These are phyloP conservation scores for Lophius piscatorius DNA, from an alignment of 2,113 vertebrate species.

Conservation along the genomic window DNA sequence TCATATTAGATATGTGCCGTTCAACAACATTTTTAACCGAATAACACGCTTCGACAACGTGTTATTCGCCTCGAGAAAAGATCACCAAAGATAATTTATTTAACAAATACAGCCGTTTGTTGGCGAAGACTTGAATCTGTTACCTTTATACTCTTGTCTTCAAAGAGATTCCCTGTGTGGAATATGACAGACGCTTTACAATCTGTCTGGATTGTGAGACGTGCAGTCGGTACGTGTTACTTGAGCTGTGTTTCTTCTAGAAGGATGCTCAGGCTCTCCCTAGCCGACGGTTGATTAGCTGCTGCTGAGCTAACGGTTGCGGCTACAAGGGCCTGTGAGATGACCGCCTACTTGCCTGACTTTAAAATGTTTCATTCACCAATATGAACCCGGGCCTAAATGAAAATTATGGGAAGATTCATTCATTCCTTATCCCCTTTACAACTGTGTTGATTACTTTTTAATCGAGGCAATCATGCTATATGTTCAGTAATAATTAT, in stretches of 20 bases:
- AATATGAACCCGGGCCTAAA: too few relatives aligned
- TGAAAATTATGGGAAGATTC: too few relatives aligned
- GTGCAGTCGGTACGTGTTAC: conserved; percentile 41
- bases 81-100: conserved; percentile 33
- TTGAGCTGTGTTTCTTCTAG: conserved; percentile 54
- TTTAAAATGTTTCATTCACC: neutral
- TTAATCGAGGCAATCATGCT: too few relatives aligned
- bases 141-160: conserved; percentile 77
- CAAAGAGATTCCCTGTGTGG: conserved; percentile 63
- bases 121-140: neutral
- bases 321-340: conserved; percentile 68
- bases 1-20: too few relatives aligned
- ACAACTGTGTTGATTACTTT: too few relatives aligned
- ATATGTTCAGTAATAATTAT: too few relatives aligned
- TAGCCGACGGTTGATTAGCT: conserved; percentile 67
- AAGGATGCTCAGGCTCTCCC: conserved; percentile 65
- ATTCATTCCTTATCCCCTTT: too few relatives aligned
- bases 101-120: neutral
- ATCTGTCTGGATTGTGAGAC: neutral
- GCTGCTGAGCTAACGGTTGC: conserved; percentile 47
- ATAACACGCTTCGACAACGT: conserved; percentile 48
- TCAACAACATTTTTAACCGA: conserved; percentile 6
- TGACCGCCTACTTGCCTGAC: conserved; percentile 56
- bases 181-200: conserved; percentile 23
- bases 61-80: conserved; percentile 33